phyloP scores from a whole-genome alignment of 2,888 invertebrate genomes.

The Alsophila aescularia region DNA sequence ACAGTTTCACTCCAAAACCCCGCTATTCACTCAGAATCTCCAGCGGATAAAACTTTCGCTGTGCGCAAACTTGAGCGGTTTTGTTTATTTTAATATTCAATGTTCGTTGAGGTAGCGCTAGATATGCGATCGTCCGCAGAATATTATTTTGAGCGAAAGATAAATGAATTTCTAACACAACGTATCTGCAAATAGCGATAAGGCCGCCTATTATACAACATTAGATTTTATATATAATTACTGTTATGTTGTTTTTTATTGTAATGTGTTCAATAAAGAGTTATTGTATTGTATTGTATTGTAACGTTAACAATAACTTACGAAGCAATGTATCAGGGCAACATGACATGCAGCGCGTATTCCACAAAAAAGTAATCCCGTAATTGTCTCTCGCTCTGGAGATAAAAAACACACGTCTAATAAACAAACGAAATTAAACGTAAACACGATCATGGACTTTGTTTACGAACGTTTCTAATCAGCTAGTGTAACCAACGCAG shows the following conservation, averaged over 20 bases:
- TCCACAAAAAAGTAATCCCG: slow-evolving; percentile 20
- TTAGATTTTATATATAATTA: too few relatives aligned
- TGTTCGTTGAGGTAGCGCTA: slow-evolving; percentile 11
- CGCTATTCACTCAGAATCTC: slow-evolving; percentile 58
- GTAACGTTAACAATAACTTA: slow-evolving; percentile 28
- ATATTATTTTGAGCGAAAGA: slow-evolving; percentile 14
- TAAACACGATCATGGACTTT: slow-evolving; percentile 52
- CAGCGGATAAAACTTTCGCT: slow-evolving; percentile 53
- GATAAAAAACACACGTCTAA: slow-evolving; percentile 14
- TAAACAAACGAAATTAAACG: slow-evolving; percentile 59
- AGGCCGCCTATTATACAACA: too few relatives aligned
- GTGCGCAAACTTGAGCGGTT: slow-evolving; percentile 37
- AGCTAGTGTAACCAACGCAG: slow-evolving; percentile 44
- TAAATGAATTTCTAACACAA: slow-evolving; percentile 11
- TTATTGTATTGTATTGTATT: too few relatives aligned
- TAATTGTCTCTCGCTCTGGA: slow-evolving; percentile 7
- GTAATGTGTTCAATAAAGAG: too few relatives aligned
- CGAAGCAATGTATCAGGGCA: slow-evolving; percentile 21
- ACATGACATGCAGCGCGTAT: not conserved
- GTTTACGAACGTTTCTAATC: slow-evolving; percentile 60
- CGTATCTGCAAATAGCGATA: too few relatives aligned
- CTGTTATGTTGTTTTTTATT: too few relatives aligned
- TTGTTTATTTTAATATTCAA: slow-evolving; percentile 27
- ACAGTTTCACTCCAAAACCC: slow-evolving; percentile 53
- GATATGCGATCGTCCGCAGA: slow-evolving; percentile 12